Conservation (phyloP, 2,797 vertebrate genomes). For the Micromesistius poutassou region DNA sequence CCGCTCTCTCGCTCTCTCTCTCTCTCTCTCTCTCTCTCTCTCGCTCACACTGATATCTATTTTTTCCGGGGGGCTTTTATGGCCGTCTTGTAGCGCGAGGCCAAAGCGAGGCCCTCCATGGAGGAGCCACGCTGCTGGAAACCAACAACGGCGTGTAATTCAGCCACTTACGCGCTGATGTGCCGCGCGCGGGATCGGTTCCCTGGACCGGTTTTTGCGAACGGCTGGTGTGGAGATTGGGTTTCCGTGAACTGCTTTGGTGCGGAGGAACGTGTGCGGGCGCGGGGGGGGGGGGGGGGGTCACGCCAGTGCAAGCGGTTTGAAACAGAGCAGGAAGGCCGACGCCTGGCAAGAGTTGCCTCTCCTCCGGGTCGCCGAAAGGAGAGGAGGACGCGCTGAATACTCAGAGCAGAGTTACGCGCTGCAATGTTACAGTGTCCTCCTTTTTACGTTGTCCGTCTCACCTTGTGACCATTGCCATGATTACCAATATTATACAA, state of each 20-base stretch:
- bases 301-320: background rate
- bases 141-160: slow-evolving; percentile 73
- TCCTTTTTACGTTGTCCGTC: background rate
- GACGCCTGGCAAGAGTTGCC: background rate
- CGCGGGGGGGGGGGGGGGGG: background rate
- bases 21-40: slow-evolving; percentile 16
- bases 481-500: background rate
- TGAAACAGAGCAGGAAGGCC: background rate
- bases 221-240: slow-evolving; percentile 57
- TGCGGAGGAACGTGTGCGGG: background rate
- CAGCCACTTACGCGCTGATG: slow-evolving; percentile 51
- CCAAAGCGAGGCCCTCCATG: slow-evolving; percentile 59
- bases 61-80: slow-evolving; percentile 68
- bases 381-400: background rate
- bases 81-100: slow-evolving; percentile 56
- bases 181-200: slow-evolving; percentile 40
- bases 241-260: slow-evolving; percentile 13
- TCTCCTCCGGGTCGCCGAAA: background rate
- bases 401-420: no score
- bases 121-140: slow-evolving; percentile 62
- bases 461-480: background rate
- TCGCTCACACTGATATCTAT: slow-evolving; percentile 54
- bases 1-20: slow-evolving; percentile 63
- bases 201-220: slow-evolving; percentile 23
- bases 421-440: no score